A percentile compares a stretch with the other conserved stretches of the same genome.
These are phyloP conservation scores for Calameuta pallipes DNA, from an alignment of 2,888 invertebrate genomes.

Conservation along the genomic window DNA sequence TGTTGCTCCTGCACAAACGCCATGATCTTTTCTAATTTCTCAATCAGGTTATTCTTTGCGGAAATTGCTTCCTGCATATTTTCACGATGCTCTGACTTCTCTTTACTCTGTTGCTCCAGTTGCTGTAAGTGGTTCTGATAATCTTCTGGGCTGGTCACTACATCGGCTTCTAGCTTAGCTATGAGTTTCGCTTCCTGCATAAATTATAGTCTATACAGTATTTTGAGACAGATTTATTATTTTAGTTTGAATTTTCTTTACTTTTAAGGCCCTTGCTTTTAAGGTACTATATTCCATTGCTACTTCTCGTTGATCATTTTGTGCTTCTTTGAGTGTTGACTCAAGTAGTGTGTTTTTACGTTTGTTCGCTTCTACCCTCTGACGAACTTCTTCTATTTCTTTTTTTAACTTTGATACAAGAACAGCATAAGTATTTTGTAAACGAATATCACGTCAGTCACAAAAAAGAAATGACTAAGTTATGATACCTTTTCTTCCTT, in stretches of 20 bases:
- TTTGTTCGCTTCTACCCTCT: slow-evolving; percentile 23
- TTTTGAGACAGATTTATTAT: background rate
- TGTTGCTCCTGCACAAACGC: slow-evolving; percentile 32
- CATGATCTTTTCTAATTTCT: slow-evolving; percentile 30
- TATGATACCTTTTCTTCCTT: slow-evolving; percentile 34
- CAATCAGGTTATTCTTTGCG: slow-evolving; percentile 39
- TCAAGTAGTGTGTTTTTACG: slow-evolving; percentile 16
- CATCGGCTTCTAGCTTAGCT: slow-evolving; percentile 31
- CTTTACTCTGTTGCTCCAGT: slow-evolving; percentile 31
- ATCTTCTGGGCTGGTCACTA: slow-evolving; percentile 45
- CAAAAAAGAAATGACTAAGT: slow-evolving; percentile 1
- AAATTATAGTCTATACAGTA: background rate
- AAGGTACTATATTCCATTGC: slow-evolving; percentile 23
- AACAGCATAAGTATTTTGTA: background rate
- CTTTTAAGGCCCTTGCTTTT: slow-evolving; percentile 32
- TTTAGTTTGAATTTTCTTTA: slow-evolving; percentile 18
- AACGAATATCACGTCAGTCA: background rate
- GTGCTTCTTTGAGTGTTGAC: slow-evolving; percentile 11
- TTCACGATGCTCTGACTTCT: slow-evolving; percentile 35
- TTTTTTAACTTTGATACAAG: slow-evolving; percentile 23
- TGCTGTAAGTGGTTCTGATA: slow-evolving; percentile 32
- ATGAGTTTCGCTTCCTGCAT: background rate
- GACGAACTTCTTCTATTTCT: slow-evolving; percentile 31
- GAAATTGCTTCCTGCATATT: slow-evolving; percentile 34
- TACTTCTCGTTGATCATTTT: slow-evolving; percentile 29